Base-by-base conservation (phyloP, 1,140 invertebrate species). In the Drosophila paulistorum region DNA sequence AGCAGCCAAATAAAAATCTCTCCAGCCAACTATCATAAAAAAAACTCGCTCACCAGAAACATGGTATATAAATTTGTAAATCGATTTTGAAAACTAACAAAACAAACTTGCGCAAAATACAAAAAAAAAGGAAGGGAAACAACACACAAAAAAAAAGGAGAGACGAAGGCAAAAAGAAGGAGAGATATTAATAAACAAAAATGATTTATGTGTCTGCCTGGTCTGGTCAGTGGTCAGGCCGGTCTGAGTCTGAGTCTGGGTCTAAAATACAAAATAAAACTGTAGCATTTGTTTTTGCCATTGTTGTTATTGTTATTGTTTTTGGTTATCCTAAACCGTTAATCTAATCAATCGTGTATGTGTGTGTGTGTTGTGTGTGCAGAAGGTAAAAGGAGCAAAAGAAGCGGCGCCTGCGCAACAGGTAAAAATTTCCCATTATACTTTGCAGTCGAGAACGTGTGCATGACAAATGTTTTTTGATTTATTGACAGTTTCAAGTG, bases 401-500 rank as follows among this genome's bases (percentile, higher is more conserved):
- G 14, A 20, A 65, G 17, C 48, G 37, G 58, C 58, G 45, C 45
- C 45, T 51, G 45, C 45, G 45, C 45, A 51, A 51, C 45, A 51
- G 45, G 45, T 51, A 51, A 51, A 51, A 3, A 11, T 51, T 51
- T 51, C 45, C 45, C 45, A 51, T 51, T 51, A 23, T 51, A 11
- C 17, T 23, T 7, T 17, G 9, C 30, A 30, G 17, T 1, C 17
- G 1, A 23, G 7, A 51, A 51, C 75, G 80, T 82, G 80, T 82
- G 80, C 79, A 78, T 82, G 80, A 81, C 80, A 75, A 82, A 82
- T 82, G 79, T 81, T 82, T 45, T 66, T 70, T 82, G 80, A 82
- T 82, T 82, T 82, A 82, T 82, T 68, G 76, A 66, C 68, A 70
- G 76, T 71, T 81, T 78, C 54, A 59, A 78, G 71, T 71, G 77